Conservation (phyloP, 2,888 invertebrate genomes). For the Eulithis prunata region DNA sequence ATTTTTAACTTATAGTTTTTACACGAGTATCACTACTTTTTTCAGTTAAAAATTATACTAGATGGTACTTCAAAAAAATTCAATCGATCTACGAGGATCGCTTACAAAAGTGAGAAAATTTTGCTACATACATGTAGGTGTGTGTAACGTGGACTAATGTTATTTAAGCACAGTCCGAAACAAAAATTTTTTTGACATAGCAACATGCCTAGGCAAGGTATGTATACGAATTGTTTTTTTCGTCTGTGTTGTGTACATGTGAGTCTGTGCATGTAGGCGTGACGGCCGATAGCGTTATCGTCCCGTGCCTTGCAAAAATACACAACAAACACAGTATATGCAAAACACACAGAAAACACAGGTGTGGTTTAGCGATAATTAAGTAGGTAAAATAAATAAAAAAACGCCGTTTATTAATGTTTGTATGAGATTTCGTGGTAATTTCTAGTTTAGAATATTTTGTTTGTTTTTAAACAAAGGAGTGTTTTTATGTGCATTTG, state of each 20-base stretch:
- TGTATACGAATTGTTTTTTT: conserved; percentile 47
- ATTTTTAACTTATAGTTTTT: too few species aligned
- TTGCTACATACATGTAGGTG: too few species aligned
- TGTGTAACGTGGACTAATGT: too few species aligned
- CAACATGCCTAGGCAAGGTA: conserved; percentile 54
- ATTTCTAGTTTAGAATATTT: conserved; percentile 35
- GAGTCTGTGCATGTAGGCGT: conserved; percentile 73
- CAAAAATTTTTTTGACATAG: conserved; percentile 55
- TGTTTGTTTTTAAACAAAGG: conserved; percentile 30
- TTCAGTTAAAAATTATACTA: too few species aligned
- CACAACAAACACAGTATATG: conserved; percentile 69
- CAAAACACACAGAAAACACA: conserved; percentile 46
- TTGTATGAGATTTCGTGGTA: conserved; percentile 47
- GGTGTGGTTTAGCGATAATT: conserved; percentile 55
- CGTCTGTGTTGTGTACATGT: conserved; percentile 45
- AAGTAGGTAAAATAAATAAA: conserved; percentile 57
- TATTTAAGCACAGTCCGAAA: too few species aligned
- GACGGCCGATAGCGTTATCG: conserved; percentile 77
- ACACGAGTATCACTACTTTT: too few species aligned
- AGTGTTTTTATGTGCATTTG: not conserved
- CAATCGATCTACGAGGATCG: too few species aligned
- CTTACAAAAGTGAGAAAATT: too few species aligned
- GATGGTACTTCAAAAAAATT: too few species aligned
- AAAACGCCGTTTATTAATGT: conserved; percentile 41
- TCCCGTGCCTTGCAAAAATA: conserved; percentile 80